Conservation (phyloP, 2,888 invertebrate genomes). For the Sinodicranocentrus sp. region DNA sequence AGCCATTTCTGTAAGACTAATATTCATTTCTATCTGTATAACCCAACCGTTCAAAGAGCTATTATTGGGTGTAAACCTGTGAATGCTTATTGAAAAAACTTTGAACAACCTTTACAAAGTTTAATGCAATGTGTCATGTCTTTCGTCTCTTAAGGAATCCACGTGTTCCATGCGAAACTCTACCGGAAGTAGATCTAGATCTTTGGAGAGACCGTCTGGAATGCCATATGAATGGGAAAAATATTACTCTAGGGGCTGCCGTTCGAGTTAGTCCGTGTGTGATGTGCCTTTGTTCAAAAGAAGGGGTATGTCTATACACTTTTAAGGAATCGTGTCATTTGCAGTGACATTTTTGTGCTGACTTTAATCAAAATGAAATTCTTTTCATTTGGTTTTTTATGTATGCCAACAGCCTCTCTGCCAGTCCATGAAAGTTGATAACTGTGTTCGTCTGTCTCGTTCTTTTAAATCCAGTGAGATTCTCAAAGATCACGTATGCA, state of each 20-base stretch:
- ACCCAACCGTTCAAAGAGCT: not conserved
- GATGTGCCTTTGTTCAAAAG: constrained; percentile 80
- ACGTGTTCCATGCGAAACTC: constrained; percentile 78
- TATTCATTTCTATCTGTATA: not conserved
- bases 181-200: constrained; percentile 78
- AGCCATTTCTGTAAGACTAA: constrained; percentile 79
- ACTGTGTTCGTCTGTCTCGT: constrained; percentile 79
- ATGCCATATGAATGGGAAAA: constrained; percentile 79
- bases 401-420: constrained; percentile 79
- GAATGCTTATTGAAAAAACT: too few species aligned
- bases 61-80: too few species aligned
- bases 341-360: not conserved
- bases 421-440: constrained; percentile 80
- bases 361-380: constrained; percentile 9
- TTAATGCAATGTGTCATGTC: not conserved
- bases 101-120: too few species aligned
- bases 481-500: constrained; percentile 80
- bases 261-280: constrained; percentile 80
- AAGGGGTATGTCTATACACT: constrained; percentile 79
- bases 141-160: constrained; percentile 78
- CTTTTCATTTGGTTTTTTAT: constrained; percentile 3
- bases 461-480: constrained; percentile 79
- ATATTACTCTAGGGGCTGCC: constrained; percentile 79
- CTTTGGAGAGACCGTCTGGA: constrained; percentile 79
- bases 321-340: not conserved